Evolutionary conservation across 2,113 vertebrate genomes (phyloP).

Genomic region (Herpetotheres cachinnans): DNA sequence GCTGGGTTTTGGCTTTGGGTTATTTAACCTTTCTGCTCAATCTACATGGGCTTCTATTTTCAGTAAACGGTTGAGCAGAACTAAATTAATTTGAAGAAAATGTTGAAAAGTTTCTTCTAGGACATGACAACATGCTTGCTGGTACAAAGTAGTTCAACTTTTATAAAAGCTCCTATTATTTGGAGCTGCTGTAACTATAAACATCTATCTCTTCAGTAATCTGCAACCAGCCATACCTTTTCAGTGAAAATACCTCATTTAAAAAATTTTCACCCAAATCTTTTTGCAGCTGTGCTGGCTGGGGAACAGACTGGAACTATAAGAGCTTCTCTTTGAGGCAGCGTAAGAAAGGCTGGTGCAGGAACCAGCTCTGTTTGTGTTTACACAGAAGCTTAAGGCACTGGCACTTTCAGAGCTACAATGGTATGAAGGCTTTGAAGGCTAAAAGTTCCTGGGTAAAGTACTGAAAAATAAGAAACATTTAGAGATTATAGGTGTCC

Average conservation of each 20-base stretch:
- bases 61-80: not conserved
- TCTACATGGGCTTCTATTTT: not conserved
- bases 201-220: not conserved
- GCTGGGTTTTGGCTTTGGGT: not conserved
- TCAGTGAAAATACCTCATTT: not conserved
- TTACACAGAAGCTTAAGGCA: not conserved
- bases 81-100: conserved; percentile 4
- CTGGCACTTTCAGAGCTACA: not conserved
- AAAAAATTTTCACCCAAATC: not conserved
- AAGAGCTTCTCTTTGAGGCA: not conserved
- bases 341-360: not conserved
- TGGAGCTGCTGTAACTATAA: not conserved
- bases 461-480: not conserved
- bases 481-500: not conserved
- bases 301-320: not conserved
- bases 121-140: not conserved
- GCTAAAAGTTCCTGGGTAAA: not conserved
- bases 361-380: not conserved
- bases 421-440: not conserved
- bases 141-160: not conserved
- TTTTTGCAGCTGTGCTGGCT: not conserved
- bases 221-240: not conserved
- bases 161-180: not conserved
- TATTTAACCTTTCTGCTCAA: conserved; percentile 6
- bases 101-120: not conserved